Evolutionary conservation across 2,797 vertebrate species (phyloP), one percentile per base, ranked within the genome.

Genomic region (Perodicticus potto): DNA sequence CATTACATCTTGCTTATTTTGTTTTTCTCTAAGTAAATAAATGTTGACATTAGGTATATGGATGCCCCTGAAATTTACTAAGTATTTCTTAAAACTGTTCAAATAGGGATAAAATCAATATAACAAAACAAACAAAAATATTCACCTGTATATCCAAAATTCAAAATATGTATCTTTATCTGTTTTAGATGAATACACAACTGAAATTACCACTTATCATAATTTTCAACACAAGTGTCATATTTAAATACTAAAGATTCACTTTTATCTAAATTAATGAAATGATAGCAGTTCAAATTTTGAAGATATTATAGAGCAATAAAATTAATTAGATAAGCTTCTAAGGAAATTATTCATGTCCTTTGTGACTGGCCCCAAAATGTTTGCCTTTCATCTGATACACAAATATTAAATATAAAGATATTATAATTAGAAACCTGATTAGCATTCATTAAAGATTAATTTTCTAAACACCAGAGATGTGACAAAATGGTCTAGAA

Each of bases 291-390:
- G 98, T 98, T 99, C 98, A 99, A 98, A 99, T 98, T 98, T 99
- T 99, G 99, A 99, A 99, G 98, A 99, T 98, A 99, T 99, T 99
- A 99, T 98, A 99, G 98, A 98, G 98, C 98, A 98, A 98, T 99
- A 93, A 97, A 98, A 98, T 99, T 99, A 99, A 99, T 99, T 99
- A 99, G 99, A 99, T 99, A 99, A 98, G 96, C 98, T 98, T 99
- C 99, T 99, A 99, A 99, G 98, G 98, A 98, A 99, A 99, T 99
- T 99, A 99, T 99, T 99, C 98, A 99, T 99, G 98, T 99, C 98
- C 98, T 99, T 98, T 98, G 98, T 98, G 98, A 99, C 98, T 98
- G 98, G 98, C 98, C 97, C 97, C 97, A 96, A 99, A 99, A 99
- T 98, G 98, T 98, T 98, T 99, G 98, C 98, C 98, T 99, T 99